Conservation (phyloP, 2,888 invertebrate species). For the Cephus rjabovi region DNA sequence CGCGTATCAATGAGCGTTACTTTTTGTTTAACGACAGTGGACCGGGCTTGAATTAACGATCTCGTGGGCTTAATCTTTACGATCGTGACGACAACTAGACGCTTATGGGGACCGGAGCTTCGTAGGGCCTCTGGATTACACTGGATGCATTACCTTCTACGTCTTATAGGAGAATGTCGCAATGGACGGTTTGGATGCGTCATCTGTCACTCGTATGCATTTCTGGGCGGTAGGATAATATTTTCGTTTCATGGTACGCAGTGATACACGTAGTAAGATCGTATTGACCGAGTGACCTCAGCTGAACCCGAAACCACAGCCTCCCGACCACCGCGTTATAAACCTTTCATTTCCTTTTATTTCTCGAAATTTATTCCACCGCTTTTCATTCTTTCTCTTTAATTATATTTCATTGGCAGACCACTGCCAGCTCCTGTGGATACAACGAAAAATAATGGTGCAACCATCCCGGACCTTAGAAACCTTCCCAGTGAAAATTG, state of each 20-base stretch:
- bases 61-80: constrained; percentile 20
- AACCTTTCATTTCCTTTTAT: neutral
- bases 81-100: constrained; percentile 16
- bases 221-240: constrained; percentile 49
- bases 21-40: constrained; percentile 9
- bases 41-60: constrained; percentile 20
- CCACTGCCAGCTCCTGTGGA: neutral
- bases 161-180: neutral
- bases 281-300: constrained; percentile 50
- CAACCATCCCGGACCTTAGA: neutral
- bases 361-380: neutral
- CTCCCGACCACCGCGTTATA: neutral
- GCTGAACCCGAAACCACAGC: constrained; percentile 49
- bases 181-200: constrained; percentile 22
- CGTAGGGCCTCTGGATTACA: neutral
- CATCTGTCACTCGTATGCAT: constrained; percentile 22
- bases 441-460: neutral
- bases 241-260: constrained; percentile 59
- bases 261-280: constrained; percentile 31
- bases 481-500: neutral
- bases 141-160: constrained; percentile 1
- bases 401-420: neutral
- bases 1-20: constrained; percentile 7
- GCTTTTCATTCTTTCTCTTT: neutral
- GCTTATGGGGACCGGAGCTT: constrained; percentile 8